Base-by-base conservation (phyloP, 2,888 invertebrate species). In the Melipona bicolor region DNA sequence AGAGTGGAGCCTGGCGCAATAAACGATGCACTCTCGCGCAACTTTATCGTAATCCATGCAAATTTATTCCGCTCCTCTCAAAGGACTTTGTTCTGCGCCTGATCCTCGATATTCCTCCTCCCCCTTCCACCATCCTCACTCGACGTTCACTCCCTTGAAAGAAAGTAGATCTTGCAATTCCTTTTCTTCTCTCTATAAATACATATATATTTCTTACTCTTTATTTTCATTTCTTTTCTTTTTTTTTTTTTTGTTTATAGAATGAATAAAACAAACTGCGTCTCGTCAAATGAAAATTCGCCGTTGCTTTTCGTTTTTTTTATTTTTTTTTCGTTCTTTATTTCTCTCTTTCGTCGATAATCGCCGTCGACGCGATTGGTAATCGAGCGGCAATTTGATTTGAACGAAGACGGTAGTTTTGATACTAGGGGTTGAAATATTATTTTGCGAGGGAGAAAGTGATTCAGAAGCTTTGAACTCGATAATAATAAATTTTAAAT, bases 41-140 rank as follows among this genome's bases (percentile, higher is more conserved):
- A 85, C 85, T 74, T 81, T 85, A 69, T 77, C 81, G 81, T 81
- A 81, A 85, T 85, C 85, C 81, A 85, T 85, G 85, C 81, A 85
- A 85, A 85, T 85, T 86, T 85, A 85, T 85, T 85, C 85, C 52
- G 74, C 68, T 75, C 80, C 77, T 85, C 77, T 85, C 77, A 85
- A 85, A 85, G 85, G 85, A 77, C 74, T 77, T 77, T 67, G 74
- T 77, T 77, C 80, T 74, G 74, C 43, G 64, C 71, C 43, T 75
- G 81, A 85, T 81, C 81, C 61, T 85, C 81, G 85, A 85, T 85
- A 85, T 68, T 85, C 74, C 71, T 74, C 27, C 68, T 32, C n/a
- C 36, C 27, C 61, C 70, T 24, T 70, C 50, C 68, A 27, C 32
- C 43, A 36, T 59, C 59, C 21, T 70, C 52, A 24, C 3, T 19